Evolutionary conservation across 2,888 invertebrate species (phyloP), one percentile per base, ranked within the genome.

Genomic region (Toxonevra muliebris): DNA sequence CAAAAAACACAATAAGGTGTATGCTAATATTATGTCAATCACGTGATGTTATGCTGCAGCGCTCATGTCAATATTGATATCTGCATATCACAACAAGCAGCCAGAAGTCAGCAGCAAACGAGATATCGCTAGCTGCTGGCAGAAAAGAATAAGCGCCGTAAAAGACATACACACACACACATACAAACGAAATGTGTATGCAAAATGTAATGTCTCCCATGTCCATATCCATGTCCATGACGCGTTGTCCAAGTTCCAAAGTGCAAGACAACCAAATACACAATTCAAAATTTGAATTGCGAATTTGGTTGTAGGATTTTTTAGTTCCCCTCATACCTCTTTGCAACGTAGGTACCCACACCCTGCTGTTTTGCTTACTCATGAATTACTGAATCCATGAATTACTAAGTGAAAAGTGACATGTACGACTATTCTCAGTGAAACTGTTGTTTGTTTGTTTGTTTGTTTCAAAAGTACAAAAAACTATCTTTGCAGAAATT

Each of bases 261-360:
- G 30, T 30, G 30, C 30, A 30, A 50, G 12, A 19, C 54, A 52
- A 17, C 30, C 40, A 17, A 43, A 62, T 54, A 65, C 54, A 79
- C 81, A 79, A 81, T 80, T 78, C 80, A 69, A 74, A 82, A 76
- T 82, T 82, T 82, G 83, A 83, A 82, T 83, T 82, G 80, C 82
- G 79, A 83, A 79, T 75, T 76, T 68, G 69, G 65, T 69, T 30
- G 30, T 30, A 30, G 30, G 7, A 30, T 30, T 30, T 30, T 30
- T 55, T 55, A 2, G 1, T 30, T 45, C 20, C 41, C 12, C 7
- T n/a, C 52, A 13, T 3, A 15, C 40, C 15, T 11, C 12, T 41
- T 30, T 50, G 15, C 30, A 9, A 15, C 41, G 13, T n/a, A 13
- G 11, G 1, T 30, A 11, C 54, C 20, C 42, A 40, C 20, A 20